phyloP scores from a whole-genome alignment of 2,113 vertebrate genomes.

The Opisthocomus hoazin region DNA sequence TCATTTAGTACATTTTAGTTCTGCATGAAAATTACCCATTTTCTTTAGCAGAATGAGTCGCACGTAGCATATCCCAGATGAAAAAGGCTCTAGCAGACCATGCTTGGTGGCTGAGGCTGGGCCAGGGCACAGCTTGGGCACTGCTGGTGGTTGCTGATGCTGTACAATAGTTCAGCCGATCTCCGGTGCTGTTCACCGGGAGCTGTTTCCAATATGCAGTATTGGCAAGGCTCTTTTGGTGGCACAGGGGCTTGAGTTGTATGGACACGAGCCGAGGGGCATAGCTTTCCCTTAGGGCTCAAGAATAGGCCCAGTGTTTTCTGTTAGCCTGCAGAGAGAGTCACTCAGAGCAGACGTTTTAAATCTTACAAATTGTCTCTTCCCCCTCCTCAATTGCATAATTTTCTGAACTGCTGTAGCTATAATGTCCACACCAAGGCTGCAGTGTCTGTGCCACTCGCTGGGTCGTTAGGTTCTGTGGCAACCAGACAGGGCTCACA shows the following conservation, averaged over 20 bases:
- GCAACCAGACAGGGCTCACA: background rate
- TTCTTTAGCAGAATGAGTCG: background rate
- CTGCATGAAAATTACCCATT: background rate
- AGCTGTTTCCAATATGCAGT: background rate
- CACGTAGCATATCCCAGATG: background rate
- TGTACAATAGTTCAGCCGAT: accelerated
- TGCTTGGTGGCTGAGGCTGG: background rate
- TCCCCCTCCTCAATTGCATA: accelerated
- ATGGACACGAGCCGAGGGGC: accelerated
- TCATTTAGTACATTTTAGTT: background rate
- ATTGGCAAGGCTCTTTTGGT: background rate
- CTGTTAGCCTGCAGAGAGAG: background rate
- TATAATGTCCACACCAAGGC: background rate
- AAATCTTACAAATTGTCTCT: background rate
- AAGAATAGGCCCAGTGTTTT: background rate
- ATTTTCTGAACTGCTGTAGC: background rate
- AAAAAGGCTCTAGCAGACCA: accelerated
- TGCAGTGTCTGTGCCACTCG: background rate
- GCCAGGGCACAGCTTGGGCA: background rate
- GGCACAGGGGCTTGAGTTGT: accelerated
- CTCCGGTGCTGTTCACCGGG: background rate
- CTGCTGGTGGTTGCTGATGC: accelerated
- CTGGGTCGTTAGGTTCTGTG: background rate
- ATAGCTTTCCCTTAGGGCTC: background rate
- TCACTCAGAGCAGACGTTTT: background rate